Conservation (phyloP, 2,888 invertebrate genomes). For the Zhuqinia jingwanae region DNA sequence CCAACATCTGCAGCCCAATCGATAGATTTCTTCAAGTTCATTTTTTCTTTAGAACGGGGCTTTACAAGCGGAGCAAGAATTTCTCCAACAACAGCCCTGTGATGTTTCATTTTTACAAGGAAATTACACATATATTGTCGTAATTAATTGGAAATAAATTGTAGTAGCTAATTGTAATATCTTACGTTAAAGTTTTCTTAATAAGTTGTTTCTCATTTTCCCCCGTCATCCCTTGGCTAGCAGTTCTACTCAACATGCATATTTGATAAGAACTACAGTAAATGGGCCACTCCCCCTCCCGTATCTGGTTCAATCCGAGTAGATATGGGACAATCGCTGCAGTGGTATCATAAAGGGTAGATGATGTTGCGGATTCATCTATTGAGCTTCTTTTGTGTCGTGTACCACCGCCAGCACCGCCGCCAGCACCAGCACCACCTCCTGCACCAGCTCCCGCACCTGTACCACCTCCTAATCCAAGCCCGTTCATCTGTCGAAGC, state of each 20-base stretch:
- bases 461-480: not conserved
- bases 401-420: slow-evolving; percentile 2
- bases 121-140: too few species aligned
- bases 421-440: not conserved
- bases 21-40: not conserved
- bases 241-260: slow-evolving; percentile 24
- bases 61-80: not conserved
- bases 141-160: too few species aligned
- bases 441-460: slow-evolving; percentile 10
- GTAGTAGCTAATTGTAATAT: too few species aligned
- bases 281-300: slow-evolving; percentile 18
- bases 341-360: slow-evolving; percentile 25
- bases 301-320: slow-evolving; percentile 12
- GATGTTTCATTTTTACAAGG: too few species aligned
- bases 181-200: slow-evolving; percentile 21
- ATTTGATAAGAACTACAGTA: slow-evolving; percentile 39
- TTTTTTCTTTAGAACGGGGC: not conserved
- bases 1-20: slow-evolving; percentile 16
- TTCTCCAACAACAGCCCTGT: slow-evolving; percentile 17
- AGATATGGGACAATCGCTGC: slow-evolving; percentile 17
- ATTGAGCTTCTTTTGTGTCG: not conserved
- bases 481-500: slow-evolving; percentile 48
- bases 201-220: slow-evolving; percentile 8
- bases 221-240: not conserved
- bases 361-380: not conserved